Evolutionary conservation across 2,797 vertebrate species (phyloP).

Genomic region (Bradypodion pumilum): DNA sequence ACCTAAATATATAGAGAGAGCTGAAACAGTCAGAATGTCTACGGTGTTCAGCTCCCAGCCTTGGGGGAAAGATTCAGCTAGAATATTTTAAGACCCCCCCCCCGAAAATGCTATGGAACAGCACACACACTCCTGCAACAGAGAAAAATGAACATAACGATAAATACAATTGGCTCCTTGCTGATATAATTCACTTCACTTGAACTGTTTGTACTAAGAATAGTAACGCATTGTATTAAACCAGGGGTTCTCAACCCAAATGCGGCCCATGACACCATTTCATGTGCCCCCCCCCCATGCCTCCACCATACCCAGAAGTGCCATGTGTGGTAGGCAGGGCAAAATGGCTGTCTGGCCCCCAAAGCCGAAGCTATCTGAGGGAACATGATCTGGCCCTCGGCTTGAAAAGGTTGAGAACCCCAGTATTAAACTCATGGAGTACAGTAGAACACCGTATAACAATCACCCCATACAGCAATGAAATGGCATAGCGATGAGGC

Average conservation of each 20-base stretch:
- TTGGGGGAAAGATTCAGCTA: fast-evolving
- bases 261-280: too few species aligned
- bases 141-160: background rate
- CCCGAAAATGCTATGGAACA: background rate
- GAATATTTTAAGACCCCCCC: background rate
- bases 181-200: background rate
- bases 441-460: too few species aligned
- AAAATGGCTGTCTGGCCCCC: too few species aligned
- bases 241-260: too few species aligned
- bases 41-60: background rate
- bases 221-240: slow-evolving; percentile 13
- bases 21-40: fast-evolving
- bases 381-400: too few species aligned
- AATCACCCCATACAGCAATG: too few species aligned
- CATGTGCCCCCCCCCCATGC: too few species aligned
- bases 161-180: background rate
- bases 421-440: background rate
- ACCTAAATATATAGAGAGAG: background rate
- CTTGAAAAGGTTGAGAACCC: too few species aligned
- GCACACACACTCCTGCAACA: background rate
- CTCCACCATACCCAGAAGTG: too few species aligned
- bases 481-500: too few species aligned
- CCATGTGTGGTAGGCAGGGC: too few species aligned
- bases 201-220: background rate
- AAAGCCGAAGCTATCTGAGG: too few species aligned